A percentile compares a stretch with the other conserved stretches of the same genome.
Conservation (phyloP, 2,888 invertebrate genomes). For the Eubasilissa splendida region DNA sequence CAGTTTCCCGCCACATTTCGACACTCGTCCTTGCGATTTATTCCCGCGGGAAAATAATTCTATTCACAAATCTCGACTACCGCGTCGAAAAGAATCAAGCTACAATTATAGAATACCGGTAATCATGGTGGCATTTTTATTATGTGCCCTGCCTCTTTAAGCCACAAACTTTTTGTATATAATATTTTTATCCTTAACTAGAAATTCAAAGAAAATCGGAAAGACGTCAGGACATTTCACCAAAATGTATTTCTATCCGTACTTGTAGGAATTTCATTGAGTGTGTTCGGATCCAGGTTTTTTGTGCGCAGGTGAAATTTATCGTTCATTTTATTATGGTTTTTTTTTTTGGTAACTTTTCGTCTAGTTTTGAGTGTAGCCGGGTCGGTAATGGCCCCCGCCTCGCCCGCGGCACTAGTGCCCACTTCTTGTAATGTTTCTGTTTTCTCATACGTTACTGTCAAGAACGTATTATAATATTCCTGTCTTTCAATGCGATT, state of each 20-base stretch:
- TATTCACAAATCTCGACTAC: constrained; percentile 3
- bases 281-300: not conserved
- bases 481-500: no score
- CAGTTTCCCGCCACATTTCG: constrained; percentile 26
- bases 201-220: not conserved
- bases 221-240: not conserved
- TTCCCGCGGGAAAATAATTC: not conserved
- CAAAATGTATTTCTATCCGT: not conserved
- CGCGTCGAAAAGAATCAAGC: constrained; percentile 17
- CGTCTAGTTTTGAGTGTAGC: constrained; percentile 9
- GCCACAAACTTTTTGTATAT: not conserved
- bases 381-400: constrained; percentile 18
- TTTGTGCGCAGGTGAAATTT: constrained; percentile 10
- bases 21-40: not conserved
- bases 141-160: constrained; percentile 1
- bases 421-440: constrained; percentile 6
- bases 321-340: constrained; percentile 1
- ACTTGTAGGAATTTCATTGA: not conserved
- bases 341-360: not conserved
- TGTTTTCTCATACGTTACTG: not conserved
- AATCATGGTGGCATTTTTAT: not conserved
- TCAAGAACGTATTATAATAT: not conserved
- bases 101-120: not conserved
- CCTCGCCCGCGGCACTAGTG: constrained; percentile 19
- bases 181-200: constrained; percentile 30